phyloP scores from a whole-genome alignment of 2,888 invertebrate species.

The Noctua janthe region DNA sequence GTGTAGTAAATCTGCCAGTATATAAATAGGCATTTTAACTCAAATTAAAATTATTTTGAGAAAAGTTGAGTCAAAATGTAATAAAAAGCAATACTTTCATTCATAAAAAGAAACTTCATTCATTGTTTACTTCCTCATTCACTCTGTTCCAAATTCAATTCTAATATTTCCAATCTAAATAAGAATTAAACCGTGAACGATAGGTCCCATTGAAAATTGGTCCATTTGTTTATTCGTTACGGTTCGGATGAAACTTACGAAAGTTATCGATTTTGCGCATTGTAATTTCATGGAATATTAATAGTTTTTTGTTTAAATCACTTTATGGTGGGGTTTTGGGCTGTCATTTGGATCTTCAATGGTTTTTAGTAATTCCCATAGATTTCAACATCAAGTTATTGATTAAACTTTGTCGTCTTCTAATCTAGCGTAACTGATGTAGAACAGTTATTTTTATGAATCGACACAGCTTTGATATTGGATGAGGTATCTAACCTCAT shows the following conservation, averaged over 20 bases:
- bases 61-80: background rate
- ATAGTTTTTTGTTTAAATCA: slow-evolving; percentile 54
- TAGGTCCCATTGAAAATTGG: slow-evolving; percentile 62
- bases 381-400: slow-evolving; percentile 34
- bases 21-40: background rate
- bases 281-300: slow-evolving; percentile 65
- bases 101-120: slow-evolving; percentile 49
- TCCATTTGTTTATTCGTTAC: slow-evolving; percentile 64
- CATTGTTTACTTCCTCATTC: slow-evolving; percentile 44
- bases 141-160: slow-evolving; percentile 48
- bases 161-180: slow-evolving; percentile 55
- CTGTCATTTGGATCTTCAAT: slow-evolving; percentile 37
- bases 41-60: background rate
- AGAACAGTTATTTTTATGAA: slow-evolving; percentile 34
- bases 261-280: slow-evolving; percentile 65
- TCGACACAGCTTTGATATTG: background rate
- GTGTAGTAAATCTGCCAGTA: background rate
- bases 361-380: slow-evolving; percentile 44
- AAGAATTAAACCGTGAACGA: slow-evolving; percentile 62
- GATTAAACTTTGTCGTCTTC: slow-evolving; percentile 18
- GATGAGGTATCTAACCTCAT: background rate
- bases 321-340: slow-evolving; percentile 34
- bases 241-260: slow-evolving; percentile 55
- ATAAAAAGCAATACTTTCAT: slow-evolving; percentile 31
- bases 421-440: slow-evolving; percentile 6